phyloP scores from a whole-genome alignment of 2,888 invertebrate genomes.

The Himalopsyche japonica region DNA sequence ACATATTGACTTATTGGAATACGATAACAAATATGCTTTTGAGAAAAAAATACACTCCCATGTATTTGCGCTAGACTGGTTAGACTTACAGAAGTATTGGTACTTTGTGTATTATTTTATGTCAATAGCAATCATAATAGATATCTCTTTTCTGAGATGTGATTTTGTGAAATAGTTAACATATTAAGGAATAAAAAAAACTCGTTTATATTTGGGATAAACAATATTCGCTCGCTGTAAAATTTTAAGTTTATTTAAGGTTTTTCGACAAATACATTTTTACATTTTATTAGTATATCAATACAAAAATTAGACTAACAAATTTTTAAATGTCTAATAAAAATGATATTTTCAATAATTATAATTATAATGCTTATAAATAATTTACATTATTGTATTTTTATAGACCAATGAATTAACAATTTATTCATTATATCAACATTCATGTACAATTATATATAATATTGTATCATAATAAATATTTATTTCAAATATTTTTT shows the following conservation, averaged over 20 bases:
- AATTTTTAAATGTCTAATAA: constrained; percentile 5
- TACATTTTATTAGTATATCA: neutral
- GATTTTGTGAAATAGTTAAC: too few relatives aligned
- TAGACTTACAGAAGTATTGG: too few relatives aligned
- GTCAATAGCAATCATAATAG: too few relatives aligned
- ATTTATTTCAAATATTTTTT: neutral
- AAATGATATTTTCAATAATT: constrained; percentile 3
- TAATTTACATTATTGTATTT: constrained; percentile 4
- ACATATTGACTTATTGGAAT: too few relatives aligned
- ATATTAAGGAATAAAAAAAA: neutral
- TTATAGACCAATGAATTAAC: neutral
- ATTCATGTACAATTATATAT: neutral
- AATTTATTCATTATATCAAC: neutral
- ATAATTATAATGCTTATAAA: constrained; percentile 11
- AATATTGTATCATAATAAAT: neutral
- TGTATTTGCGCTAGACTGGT: too few relatives aligned
- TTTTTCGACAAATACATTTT: constrained; percentile 18
- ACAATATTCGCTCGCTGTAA: neutral
- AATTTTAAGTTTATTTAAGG: constrained; percentile 14
- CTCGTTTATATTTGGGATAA: neutral
- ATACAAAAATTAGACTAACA: constrained; percentile 12
- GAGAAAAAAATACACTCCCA: too few relatives aligned
- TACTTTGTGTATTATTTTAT: too few relatives aligned
- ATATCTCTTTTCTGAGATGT: too few relatives aligned
- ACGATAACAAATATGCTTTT: too few relatives aligned